A percentile compares a stretch with the other conserved stretches of the same genome.
Evolutionary conservation across 2,797 vertebrate genomes (phyloP).

Genomic region (Holocentrus rufus): DNA sequence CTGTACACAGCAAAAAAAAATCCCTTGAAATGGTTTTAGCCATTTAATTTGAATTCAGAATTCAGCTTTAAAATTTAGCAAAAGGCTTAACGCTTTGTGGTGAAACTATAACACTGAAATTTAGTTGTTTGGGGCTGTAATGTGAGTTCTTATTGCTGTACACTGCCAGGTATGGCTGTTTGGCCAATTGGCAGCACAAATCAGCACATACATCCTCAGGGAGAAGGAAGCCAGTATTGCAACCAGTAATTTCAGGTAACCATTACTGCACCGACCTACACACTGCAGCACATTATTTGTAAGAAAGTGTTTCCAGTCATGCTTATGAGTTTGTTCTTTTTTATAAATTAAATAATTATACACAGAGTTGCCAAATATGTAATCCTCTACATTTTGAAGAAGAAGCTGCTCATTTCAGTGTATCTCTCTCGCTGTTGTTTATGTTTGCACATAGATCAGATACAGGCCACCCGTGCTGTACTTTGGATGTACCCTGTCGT

Average conservation of each 20-base stretch:
- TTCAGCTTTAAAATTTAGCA: constrained; percentile 26
- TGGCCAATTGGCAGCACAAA: constrained; percentile 44
- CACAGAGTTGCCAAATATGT: constrained; percentile 12
- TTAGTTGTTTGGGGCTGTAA: constrained; percentile 32
- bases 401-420: not conserved
- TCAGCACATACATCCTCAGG: constrained; percentile 42
- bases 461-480: constrained; percentile 41
- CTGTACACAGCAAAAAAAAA: constrained; percentile 17
- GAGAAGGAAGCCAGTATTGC: constrained; percentile 41
- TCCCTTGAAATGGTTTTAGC: constrained; percentile 19
- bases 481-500: constrained; percentile 63
- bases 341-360: constrained; percentile 14
- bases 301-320: not conserved
- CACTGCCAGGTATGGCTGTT: constrained; percentile 48
- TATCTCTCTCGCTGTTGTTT: not conserved
- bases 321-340: constrained; percentile 15
- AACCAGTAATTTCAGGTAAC: constrained; percentile 46
- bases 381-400: constrained; percentile 11
- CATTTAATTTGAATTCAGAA: constrained; percentile 29
- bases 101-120: constrained; percentile 37
- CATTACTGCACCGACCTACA: constrained; percentile 27
- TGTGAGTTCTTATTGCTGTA: constrained; percentile 42
- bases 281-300: constrained; percentile 9
- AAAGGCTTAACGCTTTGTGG: not conserved
- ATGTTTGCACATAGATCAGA: constrained; percentile 29